Evolutionary conservation across 2,797 vertebrate species (phyloP).

Genomic region (Sebastes goodei): DNA sequence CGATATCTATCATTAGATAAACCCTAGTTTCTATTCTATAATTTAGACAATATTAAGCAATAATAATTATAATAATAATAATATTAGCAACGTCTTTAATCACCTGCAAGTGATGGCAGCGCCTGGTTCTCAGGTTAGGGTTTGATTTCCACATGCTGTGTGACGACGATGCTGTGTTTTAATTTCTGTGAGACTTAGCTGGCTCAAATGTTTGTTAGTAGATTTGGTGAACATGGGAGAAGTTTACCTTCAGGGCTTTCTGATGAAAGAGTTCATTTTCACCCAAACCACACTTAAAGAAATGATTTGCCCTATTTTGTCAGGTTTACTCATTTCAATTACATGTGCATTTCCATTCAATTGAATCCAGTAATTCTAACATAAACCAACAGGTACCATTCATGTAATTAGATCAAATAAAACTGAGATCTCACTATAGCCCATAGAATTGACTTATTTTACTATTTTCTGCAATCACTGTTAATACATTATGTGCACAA

Average conservation of each 20-base stretch:
- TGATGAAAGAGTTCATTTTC: neutral
- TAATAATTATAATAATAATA: too few species aligned
- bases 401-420: too few species aligned
- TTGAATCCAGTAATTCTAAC: too few species aligned
- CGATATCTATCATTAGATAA: neutral
- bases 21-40: neutral
- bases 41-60: neutral
- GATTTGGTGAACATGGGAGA: too few species aligned
- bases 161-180: neutral
- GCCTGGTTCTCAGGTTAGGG: neutral
- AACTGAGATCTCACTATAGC: too few species aligned
- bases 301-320: fast-evolving
- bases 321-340: too few species aligned
- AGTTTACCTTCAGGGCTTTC: neutral
- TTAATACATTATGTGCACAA: too few species aligned
- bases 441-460: too few species aligned
- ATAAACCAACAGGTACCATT: too few species aligned
- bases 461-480: too few species aligned
- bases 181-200: neutral
- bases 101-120: neutral
- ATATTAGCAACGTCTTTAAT: neutral
- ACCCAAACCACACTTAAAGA: neutral
- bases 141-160: neutral
- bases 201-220: neutral
- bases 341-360: too few species aligned